Evolutionary conservation across 2,797 vertebrate genomes (phyloP).

Genomic region (Sebastes hopkinsi): DNA sequence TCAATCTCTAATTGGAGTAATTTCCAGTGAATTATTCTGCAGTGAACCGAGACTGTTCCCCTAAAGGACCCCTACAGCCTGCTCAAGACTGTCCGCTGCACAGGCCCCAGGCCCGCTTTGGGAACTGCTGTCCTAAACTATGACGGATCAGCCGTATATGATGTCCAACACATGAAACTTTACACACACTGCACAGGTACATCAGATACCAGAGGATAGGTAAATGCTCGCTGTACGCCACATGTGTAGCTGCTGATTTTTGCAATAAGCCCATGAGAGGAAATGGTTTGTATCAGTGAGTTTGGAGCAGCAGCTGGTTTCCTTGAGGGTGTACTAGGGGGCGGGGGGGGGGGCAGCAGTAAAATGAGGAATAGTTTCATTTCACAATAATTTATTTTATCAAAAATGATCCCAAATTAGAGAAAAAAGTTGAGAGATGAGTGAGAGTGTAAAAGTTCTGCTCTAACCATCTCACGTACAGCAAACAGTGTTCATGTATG

Average conservation of each 20-base stretch:
- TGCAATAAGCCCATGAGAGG: background rate
- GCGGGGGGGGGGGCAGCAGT: background rate
- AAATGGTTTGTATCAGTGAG: background rate
- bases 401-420: background rate
- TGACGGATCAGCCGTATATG: background rate
- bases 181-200: background rate
- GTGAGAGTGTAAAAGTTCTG: background rate
- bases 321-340: background rate
- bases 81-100: background rate
- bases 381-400: background rate
- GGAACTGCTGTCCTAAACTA: background rate
- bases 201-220: background rate
- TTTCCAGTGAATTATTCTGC: background rate
- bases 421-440: background rate
- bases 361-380: background rate
- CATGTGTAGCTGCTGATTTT: background rate
- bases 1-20: background rate
- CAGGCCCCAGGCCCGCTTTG: background rate
- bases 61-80: conserved; percentile 2
- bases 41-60: background rate
- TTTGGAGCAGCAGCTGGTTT: background rate
- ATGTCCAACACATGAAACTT: background rate
- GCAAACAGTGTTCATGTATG: background rate
- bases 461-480: background rate
- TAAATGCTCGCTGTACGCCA: background rate